These are phyloP conservation scores for Picathartes gymnocephalus DNA, from an alignment of 2,113 vertebrate species.

Conservation along the genomic window DNA sequence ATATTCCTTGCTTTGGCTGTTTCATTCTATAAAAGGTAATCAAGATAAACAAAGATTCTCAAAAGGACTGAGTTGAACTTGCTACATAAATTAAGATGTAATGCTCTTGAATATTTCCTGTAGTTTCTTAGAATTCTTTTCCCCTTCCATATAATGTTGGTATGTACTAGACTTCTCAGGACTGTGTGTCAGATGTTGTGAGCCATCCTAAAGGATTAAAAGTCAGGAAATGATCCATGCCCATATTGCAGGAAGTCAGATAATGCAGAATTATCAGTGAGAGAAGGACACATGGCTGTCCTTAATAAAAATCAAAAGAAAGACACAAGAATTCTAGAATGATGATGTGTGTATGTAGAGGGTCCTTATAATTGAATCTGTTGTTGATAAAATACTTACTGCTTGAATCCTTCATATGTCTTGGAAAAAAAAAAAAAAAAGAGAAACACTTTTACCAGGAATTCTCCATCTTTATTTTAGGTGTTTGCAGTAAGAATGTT, in stretches of 20 bases:
- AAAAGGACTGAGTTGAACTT: not conserved
- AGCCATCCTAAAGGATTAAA: not conserved
- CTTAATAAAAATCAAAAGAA: not conserved
- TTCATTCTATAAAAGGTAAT: not conserved
- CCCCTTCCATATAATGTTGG: not conserved
- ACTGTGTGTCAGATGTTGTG: not conserved
- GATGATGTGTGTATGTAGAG: not conserved
- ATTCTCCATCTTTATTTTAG: not conserved
- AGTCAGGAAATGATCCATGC: not conserved
- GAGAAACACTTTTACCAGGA: not conserved
- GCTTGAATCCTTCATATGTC: not conserved
- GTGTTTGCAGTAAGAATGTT: not conserved
- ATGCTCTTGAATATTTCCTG: not conserved
- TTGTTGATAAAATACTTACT: not conserved
- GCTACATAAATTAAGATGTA: not conserved
- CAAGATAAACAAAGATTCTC: not conserved
- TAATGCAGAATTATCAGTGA: not conserved
- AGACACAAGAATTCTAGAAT: not conserved
- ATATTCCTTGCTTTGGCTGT: not conserved
- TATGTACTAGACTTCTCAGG: not conserved
- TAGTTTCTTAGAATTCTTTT: not conserved
- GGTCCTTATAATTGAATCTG: not conserved
- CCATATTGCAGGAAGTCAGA: not conserved
- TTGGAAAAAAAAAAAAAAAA: not conserved
- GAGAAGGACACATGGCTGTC: not conserved